These are phyloP conservation scores for Oryzias dopingdopingensis DNA, from an alignment of 2,797 vertebrate genomes.

Conservation along the genomic window DNA sequence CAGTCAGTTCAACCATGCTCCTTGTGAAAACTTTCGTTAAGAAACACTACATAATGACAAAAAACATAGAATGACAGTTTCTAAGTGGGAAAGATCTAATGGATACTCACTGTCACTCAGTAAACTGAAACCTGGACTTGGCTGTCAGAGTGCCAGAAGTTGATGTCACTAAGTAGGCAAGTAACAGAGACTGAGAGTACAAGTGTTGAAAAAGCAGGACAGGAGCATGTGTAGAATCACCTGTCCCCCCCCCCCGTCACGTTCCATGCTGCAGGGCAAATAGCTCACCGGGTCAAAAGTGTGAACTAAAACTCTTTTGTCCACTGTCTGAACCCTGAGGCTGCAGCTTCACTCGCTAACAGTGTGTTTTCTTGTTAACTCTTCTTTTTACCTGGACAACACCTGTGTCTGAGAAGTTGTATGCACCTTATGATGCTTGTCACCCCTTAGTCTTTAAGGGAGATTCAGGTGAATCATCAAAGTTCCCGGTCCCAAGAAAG, in stretches of 20 bases:
- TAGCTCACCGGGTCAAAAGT: conserved; percentile 71
- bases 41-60: conserved; percentile 6
- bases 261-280: conserved; percentile 59
- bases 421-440: neutral
- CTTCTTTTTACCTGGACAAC: conserved; percentile 35
- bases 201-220: conserved; percentile 71
- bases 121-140: conserved; percentile 69
- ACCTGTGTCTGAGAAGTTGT: conserved; percentile 15
- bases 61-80: conserved; percentile 19
- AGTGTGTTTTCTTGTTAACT: conserved; percentile 37
- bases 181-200: conserved; percentile 66
- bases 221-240: conserved; percentile 69
- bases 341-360: conserved; percentile 49
- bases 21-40: conserved; percentile 1
- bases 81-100: conserved; percentile 18
- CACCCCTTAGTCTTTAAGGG: too few relatives aligned
- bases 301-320: conserved; percentile 73
- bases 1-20: conserved; percentile 23
- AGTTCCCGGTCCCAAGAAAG: too few relatives aligned
- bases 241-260: conserved; percentile 64
- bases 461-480: too few relatives aligned
- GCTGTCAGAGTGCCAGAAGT: conserved; percentile 70
- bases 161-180: conserved; percentile 74
- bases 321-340: conserved; percentile 52
- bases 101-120: conserved; percentile 40